These are phyloP conservation scores for Alloplasta piceator DNA, from an alignment of 2,888 invertebrate genomes.

Conservation along the genomic window DNA sequence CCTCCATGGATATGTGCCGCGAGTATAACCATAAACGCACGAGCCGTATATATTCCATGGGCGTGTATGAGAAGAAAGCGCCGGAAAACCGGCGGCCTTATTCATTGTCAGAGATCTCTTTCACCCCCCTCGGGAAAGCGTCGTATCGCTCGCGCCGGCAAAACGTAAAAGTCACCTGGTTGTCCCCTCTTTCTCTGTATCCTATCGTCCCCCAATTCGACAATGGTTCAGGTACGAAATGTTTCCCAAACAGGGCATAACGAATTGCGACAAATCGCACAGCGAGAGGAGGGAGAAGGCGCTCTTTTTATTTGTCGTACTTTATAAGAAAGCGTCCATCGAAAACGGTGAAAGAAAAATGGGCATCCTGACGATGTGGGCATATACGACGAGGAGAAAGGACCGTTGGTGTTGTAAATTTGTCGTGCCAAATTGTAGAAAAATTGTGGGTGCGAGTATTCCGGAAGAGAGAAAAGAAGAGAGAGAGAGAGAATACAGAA, in stretches of 20 bases:
- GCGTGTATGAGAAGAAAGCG: slow-evolving; percentile 40
- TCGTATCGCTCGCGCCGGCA: slow-evolving; percentile 39
- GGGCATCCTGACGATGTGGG: slow-evolving; percentile 1
- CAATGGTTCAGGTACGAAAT: slow-evolving; percentile 72
- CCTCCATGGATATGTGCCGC: slow-evolving; percentile 4
- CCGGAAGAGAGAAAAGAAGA: slow-evolving; percentile 49
- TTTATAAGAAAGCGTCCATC: slow-evolving; percentile 22
- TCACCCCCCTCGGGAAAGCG: slow-evolving; percentile 39
- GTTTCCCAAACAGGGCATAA: slow-evolving; percentile 75
- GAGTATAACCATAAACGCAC: slow-evolving; percentile 42
- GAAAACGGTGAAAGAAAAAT: slow-evolving; percentile 24
- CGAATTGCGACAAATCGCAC: slow-evolving; percentile 77
- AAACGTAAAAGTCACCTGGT: slow-evolving; percentile 78
- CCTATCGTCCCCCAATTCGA: slow-evolving; percentile 51
- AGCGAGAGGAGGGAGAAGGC: slow-evolving; percentile 1
- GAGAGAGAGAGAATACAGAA: slow-evolving; percentile 58
- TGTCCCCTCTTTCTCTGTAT: slow-evolving; percentile 47
- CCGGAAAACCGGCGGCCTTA: slow-evolving; percentile 43
- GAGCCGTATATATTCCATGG: slow-evolving; percentile 46
- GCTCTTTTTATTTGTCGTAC: slow-evolving; percentile 41
- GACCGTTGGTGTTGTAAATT: slow-evolving; percentile 55
- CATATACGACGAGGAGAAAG: slow-evolving; percentile 31
- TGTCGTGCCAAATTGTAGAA: slow-evolving; percentile 66
- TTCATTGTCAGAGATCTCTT: slow-evolving; percentile 34
- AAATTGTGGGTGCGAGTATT: slow-evolving; percentile 62